Base-by-base conservation (phyloP, 2,797 vertebrate genomes). In the Pangasius macronema region DNA sequence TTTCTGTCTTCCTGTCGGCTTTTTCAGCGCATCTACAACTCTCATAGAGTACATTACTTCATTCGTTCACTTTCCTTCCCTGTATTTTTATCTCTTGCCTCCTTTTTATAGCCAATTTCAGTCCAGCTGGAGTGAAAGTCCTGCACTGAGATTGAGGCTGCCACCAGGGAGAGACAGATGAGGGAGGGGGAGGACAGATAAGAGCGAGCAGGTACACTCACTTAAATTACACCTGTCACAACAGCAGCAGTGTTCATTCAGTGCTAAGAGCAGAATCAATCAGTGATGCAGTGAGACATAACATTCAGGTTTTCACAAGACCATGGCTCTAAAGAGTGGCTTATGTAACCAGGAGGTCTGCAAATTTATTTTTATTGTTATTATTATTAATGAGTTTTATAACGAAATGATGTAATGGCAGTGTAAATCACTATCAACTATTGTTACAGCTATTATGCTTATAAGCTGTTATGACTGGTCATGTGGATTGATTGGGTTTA, bases 111-210 rank as follows among this genome's bases (percentile, higher is more conserved):
- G 27, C 36, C 16, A 30, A 65, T 82, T 92, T 86, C 90, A 92
- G 87, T 92, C 91, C 83, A 93, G 90, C 86, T 90, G 89, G 80
- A 90, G 91, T n/a, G 13, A 82, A 82, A 51, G 89, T 92, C 59
- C 86, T 90, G 76, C 87, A 91, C 22, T 89, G 68, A 90, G 61
- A 57, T 18, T 33, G 42, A 33, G n/a, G 18, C 42, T 83, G 10
- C 63, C 10, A 6, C n/a, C 2, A 67, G n/a, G 16, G 9, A 67
- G 27, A 53, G 18, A 30, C 0, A 46, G 13, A 42, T 1, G 82
- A 63, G 3, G 30, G 72, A 46, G 4, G 14, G 30, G 39, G 80
- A 57, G 4, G 33, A 59, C 77, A 27, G 22, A 82, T 63, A 83
- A 42, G 59, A 46, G 33, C 22, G 22, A 57, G 33, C 30, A 79